Conservation (phyloP, 1,140 invertebrate genomes). For the Caenorhabditis tropicalis region DNA sequence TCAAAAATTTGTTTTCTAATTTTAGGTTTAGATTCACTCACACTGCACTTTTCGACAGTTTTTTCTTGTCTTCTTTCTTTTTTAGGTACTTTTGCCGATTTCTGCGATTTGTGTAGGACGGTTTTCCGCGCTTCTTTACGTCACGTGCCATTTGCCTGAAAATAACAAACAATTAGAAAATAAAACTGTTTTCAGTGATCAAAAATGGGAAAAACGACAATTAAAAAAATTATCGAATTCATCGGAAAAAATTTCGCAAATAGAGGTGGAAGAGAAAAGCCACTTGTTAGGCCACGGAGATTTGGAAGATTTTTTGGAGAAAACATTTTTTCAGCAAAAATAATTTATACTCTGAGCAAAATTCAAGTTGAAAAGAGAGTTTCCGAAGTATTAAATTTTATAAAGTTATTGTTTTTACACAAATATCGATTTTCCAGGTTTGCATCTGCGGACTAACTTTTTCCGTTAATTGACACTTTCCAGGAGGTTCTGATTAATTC, state of each 20-base stretch:
- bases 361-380: no score
- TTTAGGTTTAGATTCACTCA: background rate
- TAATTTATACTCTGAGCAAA: background rate
- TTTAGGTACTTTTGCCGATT: slow-evolving; percentile 3
- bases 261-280: background rate
- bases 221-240: background rate
- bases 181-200: background rate
- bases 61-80: slow-evolving; percentile 3
- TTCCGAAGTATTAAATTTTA: no score
- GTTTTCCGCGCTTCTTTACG: slow-evolving; percentile 18
- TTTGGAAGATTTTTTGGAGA: background rate
- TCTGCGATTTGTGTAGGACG: slow-evolving; percentile 24
- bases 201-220: background rate
- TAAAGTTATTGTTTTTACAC: no score
- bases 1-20: no score
- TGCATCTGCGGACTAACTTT: slow-evolving; percentile 8
- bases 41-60: slow-evolving; percentile 27
- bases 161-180: no score
- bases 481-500: background rate
- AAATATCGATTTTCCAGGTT: background rate
- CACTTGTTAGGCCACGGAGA: background rate
- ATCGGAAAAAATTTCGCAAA: background rate
- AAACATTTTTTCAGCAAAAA: background rate
- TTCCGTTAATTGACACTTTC: slow-evolving; percentile 20
- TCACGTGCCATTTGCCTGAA: slow-evolving; percentile 31